Base-by-base conservation (phyloP, 2,888 invertebrate genomes). In the Drosophila neonasuta region DNA sequence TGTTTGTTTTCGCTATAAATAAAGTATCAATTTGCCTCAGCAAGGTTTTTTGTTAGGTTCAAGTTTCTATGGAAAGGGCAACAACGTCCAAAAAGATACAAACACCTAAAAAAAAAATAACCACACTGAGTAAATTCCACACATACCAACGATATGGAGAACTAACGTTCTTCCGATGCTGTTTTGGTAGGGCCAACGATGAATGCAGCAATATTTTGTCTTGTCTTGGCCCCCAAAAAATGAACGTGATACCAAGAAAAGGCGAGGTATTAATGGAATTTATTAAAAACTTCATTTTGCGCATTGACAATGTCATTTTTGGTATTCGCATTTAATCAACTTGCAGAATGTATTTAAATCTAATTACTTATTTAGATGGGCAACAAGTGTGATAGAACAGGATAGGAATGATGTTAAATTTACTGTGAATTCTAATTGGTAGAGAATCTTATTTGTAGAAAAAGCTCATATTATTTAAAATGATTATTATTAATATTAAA, bases 21-120 rank as follows among this genome's bases (percentile, higher is more conserved):
- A 85, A 80, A 73, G 64, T 74, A 71, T 70, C 74, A 71, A 77
- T 71, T 82, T 79, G 65, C 52, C 61, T 46, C 44, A 58, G 54
- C 20, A 63, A 30, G 48, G 36, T 36, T 36, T 52, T 61, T 63
- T 36, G 50, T 59, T 63, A 17, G 51, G 60, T 51, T 84, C 46
- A 44, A 48, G 65, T 77, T 80, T 80, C 80, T 85, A 77, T 71
- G 77, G 77, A 85, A 80, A 80, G 82, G 77, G 62, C 63, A 55
- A 54, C 68, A 58, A 20, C 54, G 42, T 15, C 39, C 39, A 41
- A 41, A 13, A 41, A 15, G 13, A 41, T 13, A 41, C 50, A 49
- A 15, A 45, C 49, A 41, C 7, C 13, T 0, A 46, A 49, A 13
- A 52, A 30, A 48, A 15, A 30, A 30, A 24, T 15, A 30, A n/a